Conservation (phyloP, 2,888 invertebrate genomes). For the Tinea pellionella region DNA sequence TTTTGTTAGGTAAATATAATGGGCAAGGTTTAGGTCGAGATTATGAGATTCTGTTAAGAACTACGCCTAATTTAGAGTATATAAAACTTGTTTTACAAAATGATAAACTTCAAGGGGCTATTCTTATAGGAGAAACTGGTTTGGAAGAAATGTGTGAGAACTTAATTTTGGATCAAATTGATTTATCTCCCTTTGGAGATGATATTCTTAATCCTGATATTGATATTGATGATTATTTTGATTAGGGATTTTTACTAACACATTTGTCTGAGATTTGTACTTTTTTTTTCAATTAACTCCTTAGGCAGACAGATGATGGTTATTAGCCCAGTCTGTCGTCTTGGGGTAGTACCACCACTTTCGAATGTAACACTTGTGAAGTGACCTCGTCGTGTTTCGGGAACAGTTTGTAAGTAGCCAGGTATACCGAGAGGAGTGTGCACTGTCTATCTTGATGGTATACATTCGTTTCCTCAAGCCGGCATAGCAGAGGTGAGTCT, state of each 20-base stretch:
- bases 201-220: conserved; percentile 94
- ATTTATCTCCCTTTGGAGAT: conserved; percentile 88
- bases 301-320: too few relatives aligned
- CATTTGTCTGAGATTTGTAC: neutral
- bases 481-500: too few relatives aligned
- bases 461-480: too few relatives aligned
- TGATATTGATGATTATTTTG: conserved; percentile 99
- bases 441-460: too few relatives aligned
- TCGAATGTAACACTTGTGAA: too few relatives aligned
- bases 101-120: conserved; percentile 90
- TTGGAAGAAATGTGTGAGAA: conserved; percentile 99
- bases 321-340: too few relatives aligned
- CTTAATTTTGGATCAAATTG: conserved; percentile 93
- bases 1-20: conserved; percentile 92
- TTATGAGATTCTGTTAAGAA: conserved; percentile 87
- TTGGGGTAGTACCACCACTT: too few relatives aligned
- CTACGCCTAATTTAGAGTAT: conserved; percentile 84
- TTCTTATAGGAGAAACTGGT: conserved; percentile 96
- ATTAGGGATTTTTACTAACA: conserved; percentile 75
- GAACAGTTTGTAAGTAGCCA: too few relatives aligned
- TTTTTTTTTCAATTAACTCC: too few relatives aligned
- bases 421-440: too few relatives aligned
- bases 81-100: conserved; percentile 89
- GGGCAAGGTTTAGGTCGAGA: conserved; percentile 84
- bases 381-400: too few relatives aligned